These are phyloP conservation scores for Bufo gargarizans DNA, from an alignment of 2,113 vertebrate species.

Conservation along the genomic window DNA sequence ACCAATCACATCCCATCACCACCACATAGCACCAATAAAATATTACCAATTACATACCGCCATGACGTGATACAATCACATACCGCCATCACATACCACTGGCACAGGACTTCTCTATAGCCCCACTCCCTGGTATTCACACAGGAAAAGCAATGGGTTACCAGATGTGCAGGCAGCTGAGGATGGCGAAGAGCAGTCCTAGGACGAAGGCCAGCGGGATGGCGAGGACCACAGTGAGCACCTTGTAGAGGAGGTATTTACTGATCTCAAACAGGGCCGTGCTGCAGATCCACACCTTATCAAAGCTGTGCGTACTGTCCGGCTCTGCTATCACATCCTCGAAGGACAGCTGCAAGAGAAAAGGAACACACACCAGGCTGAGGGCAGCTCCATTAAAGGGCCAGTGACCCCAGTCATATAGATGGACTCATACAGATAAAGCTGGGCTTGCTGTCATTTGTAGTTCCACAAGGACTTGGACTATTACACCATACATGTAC, in stretches of 20 bases:
- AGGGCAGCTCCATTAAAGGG: neutral
- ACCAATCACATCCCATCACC: no score
- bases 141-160: conserved; percentile 64
- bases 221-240: conserved; percentile 86
- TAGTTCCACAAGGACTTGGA: neutral
- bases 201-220: conserved; percentile 84
- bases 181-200: conserved; percentile 82
- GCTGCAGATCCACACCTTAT: conserved; percentile 92
- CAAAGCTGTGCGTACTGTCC: conserved; percentile 82
- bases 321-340: conserved; percentile 93
- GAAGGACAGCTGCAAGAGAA: conserved; percentile 81
- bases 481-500: neutral
- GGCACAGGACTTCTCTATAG: neutral
- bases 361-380: neutral
- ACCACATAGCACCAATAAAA: no score
- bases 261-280: conserved; percentile 89
- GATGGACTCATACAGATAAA: neutral
- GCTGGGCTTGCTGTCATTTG: neutral
- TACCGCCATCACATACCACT: neutral
- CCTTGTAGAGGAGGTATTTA: conserved; percentile 85
- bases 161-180: conserved; percentile 96
- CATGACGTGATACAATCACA: no score
- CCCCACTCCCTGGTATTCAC: no score
- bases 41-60: no score
- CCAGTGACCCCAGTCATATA: neutral